Evolutionary conservation across 2,797 vertebrate species (phyloP), one percentile per base, ranked within the genome.

Genomic region (Notolabrus celidotus): DNA sequence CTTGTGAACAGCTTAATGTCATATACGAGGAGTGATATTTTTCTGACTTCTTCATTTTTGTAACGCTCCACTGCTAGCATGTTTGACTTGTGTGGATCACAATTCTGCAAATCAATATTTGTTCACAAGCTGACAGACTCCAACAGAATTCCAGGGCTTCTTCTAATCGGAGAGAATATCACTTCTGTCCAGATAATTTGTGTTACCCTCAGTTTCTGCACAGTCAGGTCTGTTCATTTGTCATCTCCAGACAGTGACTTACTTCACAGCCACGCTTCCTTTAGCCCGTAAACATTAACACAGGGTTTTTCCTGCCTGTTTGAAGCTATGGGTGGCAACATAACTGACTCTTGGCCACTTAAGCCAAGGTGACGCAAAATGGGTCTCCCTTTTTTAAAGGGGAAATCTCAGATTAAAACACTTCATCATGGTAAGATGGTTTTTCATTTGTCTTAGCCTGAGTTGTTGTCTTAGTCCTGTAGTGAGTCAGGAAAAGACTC

Each of bases 201-300:
- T 27, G n/a, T 19, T 11, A 43, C 25, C 10, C 29, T 74, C 12
- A 34, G 34, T 66, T 67, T 63, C 66, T 53, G 14, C 42, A 20
- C 34, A 42, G 63, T 59, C 15, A 23, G 29, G 47, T 66, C 57
- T 56, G 16, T 36, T 62, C 25, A 39, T 59, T 56, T 67, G 22
- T 70, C 31, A 56, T 56, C 54, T 54, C 34, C 19, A 45, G 67
- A 75, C 12, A 39, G 36, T 49, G 54, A 65, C 45, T 47, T 23
- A 3, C 25, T 42, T 55, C 17, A 67, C n/a, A 50, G 39, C 33
- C 2, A 38, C 15, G 27, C 45, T 82, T 86, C 62, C 60, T 63
- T 55, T 38, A 34, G 34, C 66, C 63, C 47, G 16, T 0, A 59
- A 33, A 54, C 22, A 2, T 25, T 10, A 56, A 43, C 7, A 1